Evolutionary conservation across 2,888 invertebrate genomes (phyloP), one percentile per base, ranked within the genome.

Genomic region (Agrochola lychnidis): DNA sequence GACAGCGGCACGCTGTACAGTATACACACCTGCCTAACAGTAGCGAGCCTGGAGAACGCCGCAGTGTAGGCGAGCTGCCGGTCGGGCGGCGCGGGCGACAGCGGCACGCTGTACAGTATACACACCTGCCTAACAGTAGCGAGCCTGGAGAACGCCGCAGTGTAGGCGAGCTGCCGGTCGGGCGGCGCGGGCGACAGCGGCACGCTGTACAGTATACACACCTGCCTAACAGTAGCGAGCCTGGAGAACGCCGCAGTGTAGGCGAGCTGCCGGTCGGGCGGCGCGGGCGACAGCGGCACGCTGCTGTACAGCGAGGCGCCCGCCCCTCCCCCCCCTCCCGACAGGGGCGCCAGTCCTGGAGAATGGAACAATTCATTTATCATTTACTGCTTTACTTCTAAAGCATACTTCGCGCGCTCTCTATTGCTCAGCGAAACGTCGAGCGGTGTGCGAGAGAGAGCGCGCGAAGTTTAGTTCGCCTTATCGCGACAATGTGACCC

Each of bases 231-330:
- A 25, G 57, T 57, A 57, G 57, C 57, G 7, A 57, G 57, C 57
- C 57, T 1, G 25, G 57, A 57, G 25, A 57, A 57, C 2, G 57
- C 57, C 16, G 57, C 57, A 1, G 57, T 57, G 16, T 57, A 57
- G 7, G 57, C 57, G 25, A 57, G 57, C 57, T 57, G 57, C 0
- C 57, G 57, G 25, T 57, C 57, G 25, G 57, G 57, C 57, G 57
- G 57, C 25, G 57, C 97, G 4, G 97, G 97, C 96, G 90, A 85
- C 42, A 36, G 97, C 97, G 89, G 97, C 97, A 89, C 93, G 79
- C 87, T 83, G 88, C 91, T 87, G 92, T 93, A 94, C 89, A 90
- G 88, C 57, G 91, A 76, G 63, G 87, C 91, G 59, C 90, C 92
- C n/a, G 96, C 95, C 12, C 96, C 95, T 1, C 97, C 97, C 10